Evolutionary conservation across 2,797 vertebrate species (phyloP).

Genomic region (Rhynchonycteris naso): DNA sequence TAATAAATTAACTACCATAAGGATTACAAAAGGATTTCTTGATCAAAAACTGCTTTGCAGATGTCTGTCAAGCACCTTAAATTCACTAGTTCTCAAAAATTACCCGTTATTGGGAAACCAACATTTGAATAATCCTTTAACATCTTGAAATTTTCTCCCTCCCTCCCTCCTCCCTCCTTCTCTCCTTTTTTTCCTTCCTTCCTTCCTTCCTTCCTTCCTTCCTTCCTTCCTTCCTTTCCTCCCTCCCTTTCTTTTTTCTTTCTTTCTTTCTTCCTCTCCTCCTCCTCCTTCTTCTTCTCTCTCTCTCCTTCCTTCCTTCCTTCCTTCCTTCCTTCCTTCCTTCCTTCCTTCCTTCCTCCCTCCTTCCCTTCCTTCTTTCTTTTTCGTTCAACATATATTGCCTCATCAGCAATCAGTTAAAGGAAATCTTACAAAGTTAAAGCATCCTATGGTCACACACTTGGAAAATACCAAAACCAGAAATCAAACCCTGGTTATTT

Average conservation of each 20-base stretch:
- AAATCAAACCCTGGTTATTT: background rate
- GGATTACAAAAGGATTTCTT: background rate
- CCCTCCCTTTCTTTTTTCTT: fast-evolving
- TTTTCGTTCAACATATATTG: background rate
- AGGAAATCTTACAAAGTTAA: background rate
- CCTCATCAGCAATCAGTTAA: background rate
- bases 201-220: background rate
- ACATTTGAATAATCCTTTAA: background rate
- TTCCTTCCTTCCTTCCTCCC: no score
- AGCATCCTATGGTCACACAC: background rate
- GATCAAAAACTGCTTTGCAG: background rate
- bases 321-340: no score
- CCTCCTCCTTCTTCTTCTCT: no score
- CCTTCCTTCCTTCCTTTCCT: no score
- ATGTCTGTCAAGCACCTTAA: background rate
- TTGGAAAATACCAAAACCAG: background rate
- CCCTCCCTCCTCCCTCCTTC: no score
- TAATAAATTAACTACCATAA: background rate
- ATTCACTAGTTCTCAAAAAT: background rate
- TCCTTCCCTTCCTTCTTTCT: fast-evolving
- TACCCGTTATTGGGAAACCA: background rate
- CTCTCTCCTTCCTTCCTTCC: background rate
- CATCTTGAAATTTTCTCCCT: background rate
- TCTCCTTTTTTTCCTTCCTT: fast-evolving
- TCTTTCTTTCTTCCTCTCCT: background rate